These are phyloP conservation scores for Synanthedon myopaeformis DNA, from an alignment of 2,888 invertebrate genomes.

Conservation along the genomic window DNA sequence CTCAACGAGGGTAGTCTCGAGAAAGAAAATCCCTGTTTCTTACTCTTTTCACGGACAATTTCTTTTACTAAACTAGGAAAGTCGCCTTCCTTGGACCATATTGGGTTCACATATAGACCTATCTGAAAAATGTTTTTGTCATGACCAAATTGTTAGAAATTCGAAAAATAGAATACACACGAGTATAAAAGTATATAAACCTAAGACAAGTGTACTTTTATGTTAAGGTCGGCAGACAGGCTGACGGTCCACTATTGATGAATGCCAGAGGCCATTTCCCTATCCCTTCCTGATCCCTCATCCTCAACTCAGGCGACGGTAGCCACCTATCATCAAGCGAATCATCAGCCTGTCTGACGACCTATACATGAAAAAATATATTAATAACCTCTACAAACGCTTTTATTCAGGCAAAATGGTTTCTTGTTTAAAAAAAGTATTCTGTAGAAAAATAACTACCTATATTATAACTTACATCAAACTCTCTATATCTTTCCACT, in stretches of 20 bases:
- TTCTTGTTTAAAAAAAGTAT: neutral
- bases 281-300: neutral
- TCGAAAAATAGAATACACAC: neutral
- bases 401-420: neutral
- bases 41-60: constrained; percentile 29
- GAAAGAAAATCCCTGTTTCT: constrained; percentile 35
- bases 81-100: constrained; percentile 56
- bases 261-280: too few relatives aligned
- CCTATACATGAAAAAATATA: neutral
- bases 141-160: too few relatives aligned
- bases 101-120: constrained; percentile 56
- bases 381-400: neutral
- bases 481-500: constrained; percentile 33
- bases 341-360: too few relatives aligned
- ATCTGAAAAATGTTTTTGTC: constrained; percentile 27
- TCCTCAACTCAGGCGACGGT: neutral
- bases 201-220: too few relatives aligned
- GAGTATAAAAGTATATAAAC: too few relatives aligned
- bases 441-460: neutral
- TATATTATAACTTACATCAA: constrained; percentile 27
- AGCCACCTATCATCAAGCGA: neutral
- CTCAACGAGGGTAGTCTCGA: constrained; percentile 35
- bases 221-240: too few relatives aligned
- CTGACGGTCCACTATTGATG: too few relatives aligned
- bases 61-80: constrained; percentile 46